These are phyloP conservation scores for Eleginops maclovinus DNA, from an alignment of 2,113 vertebrate genomes.

Conservation along the genomic window DNA sequence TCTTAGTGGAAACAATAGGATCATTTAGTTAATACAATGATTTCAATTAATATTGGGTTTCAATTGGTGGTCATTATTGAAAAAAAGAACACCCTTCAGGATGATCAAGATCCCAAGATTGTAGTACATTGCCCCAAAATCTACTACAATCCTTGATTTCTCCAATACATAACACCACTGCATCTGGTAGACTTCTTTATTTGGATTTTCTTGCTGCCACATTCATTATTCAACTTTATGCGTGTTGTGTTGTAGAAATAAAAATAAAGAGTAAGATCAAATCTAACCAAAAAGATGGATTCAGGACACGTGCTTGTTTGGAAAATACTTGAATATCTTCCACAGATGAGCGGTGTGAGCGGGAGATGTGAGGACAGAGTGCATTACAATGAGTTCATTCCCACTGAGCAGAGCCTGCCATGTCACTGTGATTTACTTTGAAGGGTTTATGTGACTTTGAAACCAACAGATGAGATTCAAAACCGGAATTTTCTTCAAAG, in stretches of 20 bases:
- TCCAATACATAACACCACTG: too few species aligned
- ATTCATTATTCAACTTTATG: background rate
- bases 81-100: too few species aligned
- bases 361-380: background rate
- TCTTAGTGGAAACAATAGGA: too few species aligned
- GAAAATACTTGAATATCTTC: background rate
- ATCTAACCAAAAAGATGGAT: background rate
- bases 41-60: too few species aligned
- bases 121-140: too few species aligned
- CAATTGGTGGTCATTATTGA: too few species aligned
- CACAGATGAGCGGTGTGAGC: slow-evolving; percentile 10
- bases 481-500: background rate
- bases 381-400: slow-evolving; percentile 29
- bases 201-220: background rate
- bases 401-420: slow-evolving; percentile 5
- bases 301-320: background rate
- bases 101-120: too few species aligned
- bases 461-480: slow-evolving; percentile 6
- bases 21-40: too few species aligned
- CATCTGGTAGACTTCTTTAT: background rate
- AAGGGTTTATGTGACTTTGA: slow-evolving; percentile 17
- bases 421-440: slow-evolving; percentile 29
- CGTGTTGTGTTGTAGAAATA: background rate
- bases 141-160: too few species aligned
- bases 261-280: background rate